Evolutionary conservation across 2,797 vertebrate genomes (phyloP).

Genomic region (Sebastes umbrosus): DNA sequence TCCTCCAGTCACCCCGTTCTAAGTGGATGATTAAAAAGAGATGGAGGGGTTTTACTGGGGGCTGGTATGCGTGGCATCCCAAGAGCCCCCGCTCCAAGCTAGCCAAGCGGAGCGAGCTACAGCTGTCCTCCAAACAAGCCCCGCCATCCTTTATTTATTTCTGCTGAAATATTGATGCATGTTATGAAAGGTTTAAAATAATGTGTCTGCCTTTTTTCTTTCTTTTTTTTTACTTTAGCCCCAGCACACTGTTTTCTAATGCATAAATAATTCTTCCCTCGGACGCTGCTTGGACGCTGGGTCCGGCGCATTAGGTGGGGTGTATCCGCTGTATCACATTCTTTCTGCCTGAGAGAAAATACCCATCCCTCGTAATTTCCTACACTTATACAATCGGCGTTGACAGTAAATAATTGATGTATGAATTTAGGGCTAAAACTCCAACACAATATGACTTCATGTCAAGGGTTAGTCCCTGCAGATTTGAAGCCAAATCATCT

Average conservation of each 20-base stretch:
- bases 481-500: constrained; percentile 95
- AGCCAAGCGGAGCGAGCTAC: constrained; percentile 93
- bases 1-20: constrained; percentile 94
- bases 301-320: constrained; percentile 88
- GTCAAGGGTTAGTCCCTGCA: constrained; percentile 99
- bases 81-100: constrained; percentile 86
- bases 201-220: constrained; percentile 90
- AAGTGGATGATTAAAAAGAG: constrained; percentile 99
- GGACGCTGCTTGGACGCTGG: constrained; percentile 88
- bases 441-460: constrained; percentile 99
- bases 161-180: constrained; percentile 99
- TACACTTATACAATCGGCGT: constrained; percentile 98
- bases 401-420: constrained; percentile 99
- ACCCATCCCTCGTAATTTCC: constrained; percentile 98
- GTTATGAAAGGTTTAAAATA: constrained; percentile 99
- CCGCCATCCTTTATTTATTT: constrained; percentile 99
- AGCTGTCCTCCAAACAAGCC: constrained; percentile 99
- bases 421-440: constrained; percentile 99
- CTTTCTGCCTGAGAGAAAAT: constrained; percentile 99
- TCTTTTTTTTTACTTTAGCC: constrained; percentile 79
- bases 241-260: constrained; percentile 94
- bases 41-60: constrained; percentile 97
- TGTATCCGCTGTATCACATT: constrained; percentile 96
- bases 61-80: constrained; percentile 92
- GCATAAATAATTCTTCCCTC: constrained; percentile 97